Base-by-base conservation (phyloP, 2,113 vertebrate genomes). In the Dascyllus trimaculatus region DNA sequence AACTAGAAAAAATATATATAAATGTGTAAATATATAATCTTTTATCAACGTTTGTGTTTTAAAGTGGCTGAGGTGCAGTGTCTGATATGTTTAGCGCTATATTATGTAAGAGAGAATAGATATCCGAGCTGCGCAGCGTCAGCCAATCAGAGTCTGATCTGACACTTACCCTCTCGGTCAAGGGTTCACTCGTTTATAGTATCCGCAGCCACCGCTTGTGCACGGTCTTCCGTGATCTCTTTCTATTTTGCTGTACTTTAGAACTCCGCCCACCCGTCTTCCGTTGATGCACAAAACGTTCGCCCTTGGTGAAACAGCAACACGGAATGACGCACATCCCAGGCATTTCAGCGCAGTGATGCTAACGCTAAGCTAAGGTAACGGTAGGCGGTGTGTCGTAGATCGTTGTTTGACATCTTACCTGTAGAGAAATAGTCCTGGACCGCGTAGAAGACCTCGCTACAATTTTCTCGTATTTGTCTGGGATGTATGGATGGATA, bases 401-500 rank as follows among this genome's bases (percentile, higher is more conserved):
- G 62, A 22, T 87, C 21, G 48, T 9, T 1, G 49, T 71, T 61
- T 63, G 66, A 22, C 40, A 0, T 48, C 11, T 10, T 68, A 25
- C n/a, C 54, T 11, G 43, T 3, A 46, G 64, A 32, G 0, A 60
- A 69, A 82, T 52, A 88, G 93, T 88, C 92, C 94, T 94, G 94
- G 93, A 88, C 89, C 74, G 80, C 61, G 69, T 61, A 62, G 85
- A 90, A 82, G 81, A 73, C 54, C 60, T 13, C 40, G 82, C 18
- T 91, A 80, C 81, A 63, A 32, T 91, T 82, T 72, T 91, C 4
- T 90, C 83, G 71, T 92, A 94, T 90, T 80, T 94, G 88, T 94
- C 90, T 93, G 94, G 90, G 90, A 95, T 95, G 95, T 95, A 95
- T 92, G 94, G 93, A 95, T 95, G 95, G 95, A 93, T 95, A 93